phyloP scores from a whole-genome alignment of 2,888 invertebrate genomes.

The Tridacna gigas region DNA sequence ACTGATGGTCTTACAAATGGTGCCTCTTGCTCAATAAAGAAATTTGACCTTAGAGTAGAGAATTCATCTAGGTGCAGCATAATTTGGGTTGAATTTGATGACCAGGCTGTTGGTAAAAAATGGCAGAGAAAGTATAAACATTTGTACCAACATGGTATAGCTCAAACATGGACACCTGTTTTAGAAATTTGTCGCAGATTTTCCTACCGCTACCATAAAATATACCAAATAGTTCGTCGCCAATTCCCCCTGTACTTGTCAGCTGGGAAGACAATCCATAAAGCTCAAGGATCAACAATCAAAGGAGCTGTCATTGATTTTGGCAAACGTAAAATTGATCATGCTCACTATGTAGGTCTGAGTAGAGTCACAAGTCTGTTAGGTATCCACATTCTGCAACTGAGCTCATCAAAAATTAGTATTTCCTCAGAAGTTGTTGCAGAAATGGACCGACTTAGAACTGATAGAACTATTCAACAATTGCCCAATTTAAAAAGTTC shows the following conservation, averaged over 20 bases:
- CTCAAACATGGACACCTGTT: constrained; percentile 34
- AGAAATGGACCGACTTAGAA: constrained; percentile 52
- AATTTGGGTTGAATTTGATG: constrained; percentile 63
- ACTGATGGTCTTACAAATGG: constrained; percentile 69
- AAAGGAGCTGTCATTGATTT: constrained; percentile 54
- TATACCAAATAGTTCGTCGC: constrained; percentile 32
- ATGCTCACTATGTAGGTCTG: constrained; percentile 64
- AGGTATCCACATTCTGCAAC: constrained; percentile 36
- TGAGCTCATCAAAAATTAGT: constrained; percentile 48
- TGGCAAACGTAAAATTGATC: constrained; percentile 41
- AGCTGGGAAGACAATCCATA: constrained; percentile 64
- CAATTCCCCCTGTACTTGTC: constrained; percentile 62
- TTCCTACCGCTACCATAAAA: constrained; percentile 32
- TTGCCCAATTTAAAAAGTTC: constrained; percentile 15
- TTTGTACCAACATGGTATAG: constrained; percentile 38
- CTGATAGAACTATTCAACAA: constrained; percentile 14
- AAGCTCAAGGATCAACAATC: constrained; percentile 64
- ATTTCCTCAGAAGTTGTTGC: constrained; percentile 30
- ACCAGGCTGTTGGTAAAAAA: constrained; percentile 38
- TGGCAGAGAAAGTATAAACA: constrained; percentile 41
- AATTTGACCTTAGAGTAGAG: constrained; percentile 48
- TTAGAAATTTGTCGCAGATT: constrained; percentile 38
- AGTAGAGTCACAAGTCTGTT: constrained; percentile 55
- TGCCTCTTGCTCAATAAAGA: constrained; percentile 54
- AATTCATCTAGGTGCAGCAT: constrained; percentile 48